phyloP scores from a whole-genome alignment of 2,888 invertebrate genomes.

The Ommatoiulus sabulosus region DNA sequence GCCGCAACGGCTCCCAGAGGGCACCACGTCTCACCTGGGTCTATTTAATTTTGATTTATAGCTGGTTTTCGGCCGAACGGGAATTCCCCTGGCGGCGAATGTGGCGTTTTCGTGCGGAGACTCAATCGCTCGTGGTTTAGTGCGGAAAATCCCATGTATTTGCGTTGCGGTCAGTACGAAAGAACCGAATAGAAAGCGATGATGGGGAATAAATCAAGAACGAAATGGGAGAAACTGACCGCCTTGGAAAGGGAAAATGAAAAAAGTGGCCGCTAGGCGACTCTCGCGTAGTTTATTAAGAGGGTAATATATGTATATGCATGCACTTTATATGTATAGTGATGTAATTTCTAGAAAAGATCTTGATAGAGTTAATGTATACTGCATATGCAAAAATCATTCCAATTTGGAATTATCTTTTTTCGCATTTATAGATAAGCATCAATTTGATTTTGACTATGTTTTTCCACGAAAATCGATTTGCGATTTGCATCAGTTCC shows the following conservation, averaged over 20 bases:
- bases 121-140: neutral
- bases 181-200: neutral
- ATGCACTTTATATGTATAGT: too few species aligned
- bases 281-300: too few species aligned
- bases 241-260: neutral
- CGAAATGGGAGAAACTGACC: neutral
- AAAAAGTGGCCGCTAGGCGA: neutral
- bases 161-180: neutral
- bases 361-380: too few species aligned
- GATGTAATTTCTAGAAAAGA: too few species aligned
- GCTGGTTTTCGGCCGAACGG: neutral
- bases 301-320: too few species aligned
- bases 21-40: neutral
- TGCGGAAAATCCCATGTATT: neutral
- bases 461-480: too few species aligned
- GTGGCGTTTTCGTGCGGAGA: neutral
- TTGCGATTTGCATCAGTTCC: too few species aligned
- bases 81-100: neutral
- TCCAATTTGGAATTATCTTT: too few species aligned
- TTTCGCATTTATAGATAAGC: too few species aligned
- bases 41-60: neutral
- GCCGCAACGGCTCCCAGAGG: neutral
- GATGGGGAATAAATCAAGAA: conserved; percentile 22
- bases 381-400: too few species aligned
- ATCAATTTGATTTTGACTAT: too few species aligned